A percentile compares a stretch with the other conserved stretches of the same genome.
Evolutionary conservation across 2,888 invertebrate genomes (phyloP).

Genomic region (Drosophila koepferae): DNA sequence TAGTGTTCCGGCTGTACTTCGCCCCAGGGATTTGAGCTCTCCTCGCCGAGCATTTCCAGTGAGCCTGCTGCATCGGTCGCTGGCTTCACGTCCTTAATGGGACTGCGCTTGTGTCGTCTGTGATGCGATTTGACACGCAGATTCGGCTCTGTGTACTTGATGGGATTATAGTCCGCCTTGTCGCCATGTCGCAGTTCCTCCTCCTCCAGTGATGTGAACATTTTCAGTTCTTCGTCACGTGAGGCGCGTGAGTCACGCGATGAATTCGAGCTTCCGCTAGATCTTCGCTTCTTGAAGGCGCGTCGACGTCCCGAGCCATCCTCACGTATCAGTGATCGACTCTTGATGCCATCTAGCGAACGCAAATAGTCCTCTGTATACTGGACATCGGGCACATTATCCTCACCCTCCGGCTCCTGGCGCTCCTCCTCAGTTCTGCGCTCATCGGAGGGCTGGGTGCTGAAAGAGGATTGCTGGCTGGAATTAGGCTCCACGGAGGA

Average conservation of each 20-base stretch:
- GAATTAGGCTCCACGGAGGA: conserved; percentile 82
- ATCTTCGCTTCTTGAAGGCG: conserved; percentile 88
- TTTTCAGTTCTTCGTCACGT: conserved; percentile 88
- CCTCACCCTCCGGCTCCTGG: conserved; percentile 85
- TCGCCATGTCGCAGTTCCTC: conserved; percentile 86
- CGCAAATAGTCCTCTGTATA: conserved; percentile 85
- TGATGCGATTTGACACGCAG: conserved; percentile 80
- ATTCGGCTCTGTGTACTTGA: conserved; percentile 83
- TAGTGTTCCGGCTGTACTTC: conserved; percentile 83
- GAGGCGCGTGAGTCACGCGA: conserved; percentile 88
- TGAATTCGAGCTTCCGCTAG: conserved; percentile 86
- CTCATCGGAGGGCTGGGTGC: conserved; percentile 81
- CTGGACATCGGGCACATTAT: conserved; percentile 75
- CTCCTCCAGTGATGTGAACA: conserved; percentile 89
- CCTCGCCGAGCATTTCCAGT: conserved; percentile 82
- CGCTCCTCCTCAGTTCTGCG: conserved; percentile 87
- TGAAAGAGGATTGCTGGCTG: conserved; percentile 79
- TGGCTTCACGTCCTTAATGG: conserved; percentile 77
- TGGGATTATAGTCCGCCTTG: conserved; percentile 80
- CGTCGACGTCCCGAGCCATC: conserved; percentile 88
- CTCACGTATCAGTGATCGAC: conserved; percentile 87
- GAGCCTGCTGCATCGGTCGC: conserved; percentile 57
- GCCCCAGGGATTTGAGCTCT: conserved; percentile 83
- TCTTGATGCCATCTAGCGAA: conserved; percentile 89
- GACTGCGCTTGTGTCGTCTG: conserved; percentile 83